Evolutionary conservation across 2,113 vertebrate genomes (phyloP).

Genomic region (Thunnus maccoyii): DNA sequence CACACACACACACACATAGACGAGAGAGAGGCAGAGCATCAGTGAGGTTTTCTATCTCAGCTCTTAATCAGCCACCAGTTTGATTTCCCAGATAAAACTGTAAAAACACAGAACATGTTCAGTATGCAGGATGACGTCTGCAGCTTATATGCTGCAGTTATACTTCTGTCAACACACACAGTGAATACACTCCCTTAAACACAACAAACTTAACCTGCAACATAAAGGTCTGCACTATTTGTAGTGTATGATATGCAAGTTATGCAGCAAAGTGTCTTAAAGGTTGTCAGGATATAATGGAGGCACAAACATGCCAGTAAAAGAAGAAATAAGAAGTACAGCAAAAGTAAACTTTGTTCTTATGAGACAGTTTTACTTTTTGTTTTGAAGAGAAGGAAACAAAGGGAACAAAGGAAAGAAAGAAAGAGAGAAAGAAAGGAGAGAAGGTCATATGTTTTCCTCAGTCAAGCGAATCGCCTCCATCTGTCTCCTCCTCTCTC

Average conservation of each 20-base stretch:
- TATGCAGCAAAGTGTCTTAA: not conserved
- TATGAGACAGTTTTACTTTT: not conserved
- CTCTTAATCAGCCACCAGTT: slow-evolving; percentile 61
- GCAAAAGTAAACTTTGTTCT: no score
- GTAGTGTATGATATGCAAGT: no score
- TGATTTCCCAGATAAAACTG: slow-evolving; percentile 60
- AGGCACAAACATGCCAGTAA: no score
- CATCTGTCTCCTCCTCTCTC: slow-evolving; percentile 45
- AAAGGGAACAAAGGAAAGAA: not conserved
- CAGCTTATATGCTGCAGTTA: not conserved
- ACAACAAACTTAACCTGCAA: no score
- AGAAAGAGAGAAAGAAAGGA: not conserved
- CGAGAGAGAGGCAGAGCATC: no score
- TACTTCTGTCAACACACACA: slow-evolving; percentile 12
- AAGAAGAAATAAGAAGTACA: not conserved
- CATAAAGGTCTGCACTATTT: no score
- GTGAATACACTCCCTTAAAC: no score
- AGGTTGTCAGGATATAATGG: no score
- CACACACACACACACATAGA: not conserved
- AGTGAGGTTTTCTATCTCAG: slow-evolving; percentile 48
- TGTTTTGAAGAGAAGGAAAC: not conserved
- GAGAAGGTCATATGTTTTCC: slow-evolving; percentile 40
- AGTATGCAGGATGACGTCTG: slow-evolving; percentile 17
- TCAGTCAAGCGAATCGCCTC: slow-evolving; percentile 53
- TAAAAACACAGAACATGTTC: slow-evolving; percentile 24